Percentiles rank a stretch among this genome's conserved stretches.
phyloP scores from a whole-genome alignment of 2,113 vertebrate species.

The Rhinoderma darwinii region DNA sequence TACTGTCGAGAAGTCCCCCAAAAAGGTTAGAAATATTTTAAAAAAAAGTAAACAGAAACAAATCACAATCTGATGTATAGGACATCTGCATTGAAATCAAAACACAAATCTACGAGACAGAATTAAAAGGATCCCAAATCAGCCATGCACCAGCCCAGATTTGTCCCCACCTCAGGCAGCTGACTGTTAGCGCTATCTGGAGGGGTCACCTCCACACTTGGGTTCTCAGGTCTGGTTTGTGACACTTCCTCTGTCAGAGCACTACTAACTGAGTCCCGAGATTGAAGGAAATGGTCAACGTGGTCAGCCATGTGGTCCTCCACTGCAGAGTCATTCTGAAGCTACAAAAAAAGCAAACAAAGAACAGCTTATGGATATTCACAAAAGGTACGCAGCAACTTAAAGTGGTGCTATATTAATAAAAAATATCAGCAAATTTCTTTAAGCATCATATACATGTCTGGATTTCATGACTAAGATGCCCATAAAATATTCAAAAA shows the following conservation, averaged over 20 bases:
- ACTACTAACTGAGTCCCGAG: slow-evolving; percentile 89
- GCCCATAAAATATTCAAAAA: no score
- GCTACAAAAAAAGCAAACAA: slow-evolving; percentile 67
- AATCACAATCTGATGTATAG: slow-evolving; percentile 67
- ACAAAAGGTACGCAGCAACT: background rate
- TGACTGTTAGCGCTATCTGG: slow-evolving; percentile 95
- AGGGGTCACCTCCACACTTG: slow-evolving; percentile 86
- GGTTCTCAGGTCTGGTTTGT: slow-evolving; percentile 84
- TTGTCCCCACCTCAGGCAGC: slow-evolving; percentile 99
- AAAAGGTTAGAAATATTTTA: slow-evolving; percentile 83
- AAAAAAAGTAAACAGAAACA: slow-evolving; percentile 72
- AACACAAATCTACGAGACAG: slow-evolving; percentile 63
- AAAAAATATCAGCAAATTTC: no score
- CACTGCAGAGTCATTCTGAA: slow-evolving; percentile 85
- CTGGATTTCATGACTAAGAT: no score
- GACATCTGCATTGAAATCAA: slow-evolving; percentile 65
- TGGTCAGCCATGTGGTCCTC: slow-evolving; percentile 87
- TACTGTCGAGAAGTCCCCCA: slow-evolving; percentile 58
- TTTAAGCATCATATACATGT: no score
- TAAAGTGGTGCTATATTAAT: background rate
- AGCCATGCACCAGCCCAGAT: slow-evolving; percentile 86
- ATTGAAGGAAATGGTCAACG: slow-evolving; percentile 86
- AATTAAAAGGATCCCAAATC: slow-evolving; percentile 84
- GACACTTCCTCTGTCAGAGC: slow-evolving; percentile 84
- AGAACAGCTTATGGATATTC: slow-evolving; percentile 54